Evolutionary conservation across 2,888 invertebrate species (phyloP), one percentile per base, ranked within the genome.

Genomic region (Caenorhabditis angaria): DNA sequence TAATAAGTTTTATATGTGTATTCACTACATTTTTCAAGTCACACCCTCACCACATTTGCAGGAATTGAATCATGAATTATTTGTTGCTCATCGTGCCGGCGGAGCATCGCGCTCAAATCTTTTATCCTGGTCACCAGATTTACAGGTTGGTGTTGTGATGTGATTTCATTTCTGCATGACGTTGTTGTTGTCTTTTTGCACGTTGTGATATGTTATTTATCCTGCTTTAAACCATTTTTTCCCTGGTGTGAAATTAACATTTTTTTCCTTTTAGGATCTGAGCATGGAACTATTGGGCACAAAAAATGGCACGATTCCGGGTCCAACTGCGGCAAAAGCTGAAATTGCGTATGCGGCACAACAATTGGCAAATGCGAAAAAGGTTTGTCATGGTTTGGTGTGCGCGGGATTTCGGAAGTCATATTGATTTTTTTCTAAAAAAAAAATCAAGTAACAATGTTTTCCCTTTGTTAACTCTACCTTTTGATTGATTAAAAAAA

Each of bases 221-320:
- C 32, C 20, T 20, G 2, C 20, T 56, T 56, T 32, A 20, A 29
- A 29, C 22, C 20, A 6, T 5, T 32, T 56, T 29, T 20, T 20
- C 29, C 29, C 29, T 3, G 18, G 41, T 41, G 41, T 41, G 41
- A 41, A n/a, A 41, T 41, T 41, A 41, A 41, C 41, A 41, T 70
- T 65, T 69, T n/a, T n/a, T n/a, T n/a, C n/a, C n/a, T n/a, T n/a
- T 35, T 76, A 83, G 82, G 82, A 85, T 65, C 79, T 86, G 57
- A 85, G 85, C 41, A 82, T 87, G 85, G 84, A 87, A 56, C 67
- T 87, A 53, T 78, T 86, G 22, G 86, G 86, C 20, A 86, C 86
- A 27, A 78, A 75, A 20, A 82, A 69, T 41, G 83, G 86, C 18
- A 82, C 82, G 32, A 78, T 76, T 8, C 86, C 86, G 1, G 86